Evolutionary conservation across 2,113 vertebrate species (phyloP).

Genomic region (Choloepus hoffmanni): DNA sequence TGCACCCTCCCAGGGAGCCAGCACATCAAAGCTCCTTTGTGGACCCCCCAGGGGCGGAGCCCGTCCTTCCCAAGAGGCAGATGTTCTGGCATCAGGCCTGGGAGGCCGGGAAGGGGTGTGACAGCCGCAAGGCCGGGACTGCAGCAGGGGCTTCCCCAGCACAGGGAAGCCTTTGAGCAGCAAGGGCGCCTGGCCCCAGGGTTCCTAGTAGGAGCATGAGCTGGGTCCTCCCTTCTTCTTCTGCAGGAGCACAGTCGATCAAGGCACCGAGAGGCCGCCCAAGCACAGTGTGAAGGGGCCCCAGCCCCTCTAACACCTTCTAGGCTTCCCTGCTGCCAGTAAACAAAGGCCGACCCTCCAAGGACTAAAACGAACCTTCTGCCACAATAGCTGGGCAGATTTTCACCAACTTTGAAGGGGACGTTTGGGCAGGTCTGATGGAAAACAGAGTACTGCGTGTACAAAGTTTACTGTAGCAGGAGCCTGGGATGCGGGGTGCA

Average conservation of each 20-base stretch:
- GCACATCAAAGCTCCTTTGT: conserved; percentile 25
- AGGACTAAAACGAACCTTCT: conserved; percentile 21
- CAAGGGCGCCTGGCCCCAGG: background rate
- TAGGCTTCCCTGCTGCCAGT: background rate
- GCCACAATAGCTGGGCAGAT: conserved; percentile 53
- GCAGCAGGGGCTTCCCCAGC: background rate
- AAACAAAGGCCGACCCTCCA: conserved; percentile 40
- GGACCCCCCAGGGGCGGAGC: background rate
- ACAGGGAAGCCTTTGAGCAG: background rate
- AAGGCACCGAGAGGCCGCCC: background rate
- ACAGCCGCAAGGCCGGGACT: background rate
- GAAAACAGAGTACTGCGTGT: background rate
- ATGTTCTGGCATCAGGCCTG: conserved; percentile 18
- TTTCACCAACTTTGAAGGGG: conserved; percentile 7
- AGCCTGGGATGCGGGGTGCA: background rate
- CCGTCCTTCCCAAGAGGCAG: conserved; percentile 7
- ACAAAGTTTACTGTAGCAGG: background rate
- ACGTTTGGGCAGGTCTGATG: conserved; percentile 10
- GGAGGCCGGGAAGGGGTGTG: background rate
- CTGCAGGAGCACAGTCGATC: background rate
- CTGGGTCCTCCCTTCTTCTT: background rate
- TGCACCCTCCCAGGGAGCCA: background rate
- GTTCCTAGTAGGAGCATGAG: background rate
- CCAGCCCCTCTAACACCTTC: background rate
- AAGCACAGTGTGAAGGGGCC: background rate